These are phyloP conservation scores for Trissolcus japonicus DNA, from an alignment of 2,888 invertebrate genomes.

Conservation along the genomic window DNA sequence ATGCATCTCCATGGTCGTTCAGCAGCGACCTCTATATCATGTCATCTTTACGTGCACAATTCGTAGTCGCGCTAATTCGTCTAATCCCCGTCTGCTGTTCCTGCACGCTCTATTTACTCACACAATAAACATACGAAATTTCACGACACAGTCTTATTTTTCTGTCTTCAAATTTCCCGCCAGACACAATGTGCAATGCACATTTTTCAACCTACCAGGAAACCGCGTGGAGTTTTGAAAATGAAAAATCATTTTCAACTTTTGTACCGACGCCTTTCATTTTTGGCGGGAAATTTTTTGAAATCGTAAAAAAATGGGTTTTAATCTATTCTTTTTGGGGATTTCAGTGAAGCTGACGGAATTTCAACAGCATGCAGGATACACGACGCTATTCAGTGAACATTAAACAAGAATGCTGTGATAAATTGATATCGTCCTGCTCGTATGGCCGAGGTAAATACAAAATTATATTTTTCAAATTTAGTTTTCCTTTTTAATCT, in stretches of 20 bases:
- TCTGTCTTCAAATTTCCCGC: neutral
- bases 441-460: neutral
- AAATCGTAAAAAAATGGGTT: neutral
- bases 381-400: too few relatives aligned
- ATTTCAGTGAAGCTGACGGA: constrained; percentile 26
- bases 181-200: too few relatives aligned
- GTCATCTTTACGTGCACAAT: constrained; percentile 49
- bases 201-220: too few relatives aligned
- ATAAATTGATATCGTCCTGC: too few relatives aligned
- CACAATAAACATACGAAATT: constrained; percentile 1
- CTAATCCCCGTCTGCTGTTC: constrained; percentile 40
- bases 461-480: too few relatives aligned
- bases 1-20: constrained; percentile 56
- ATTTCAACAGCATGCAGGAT: constrained; percentile 62
- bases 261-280: too few relatives aligned
- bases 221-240: too few relatives aligned
- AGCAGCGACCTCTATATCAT: constrained; percentile 51
- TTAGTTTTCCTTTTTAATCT: too few relatives aligned
- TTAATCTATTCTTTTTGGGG: constrained; percentile 13
- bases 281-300: too few relatives aligned
- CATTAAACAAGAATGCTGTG: too few relatives aligned
- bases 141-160: neutral
- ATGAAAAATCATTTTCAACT: too few relatives aligned
- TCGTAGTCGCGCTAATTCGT: constrained; percentile 43
- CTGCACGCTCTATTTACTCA: neutral